Evolutionary conservation across 2,113 vertebrate genomes (phyloP), one percentile per base, ranked within the genome.

Genomic region (Coregonus clupeaformis): DNA sequence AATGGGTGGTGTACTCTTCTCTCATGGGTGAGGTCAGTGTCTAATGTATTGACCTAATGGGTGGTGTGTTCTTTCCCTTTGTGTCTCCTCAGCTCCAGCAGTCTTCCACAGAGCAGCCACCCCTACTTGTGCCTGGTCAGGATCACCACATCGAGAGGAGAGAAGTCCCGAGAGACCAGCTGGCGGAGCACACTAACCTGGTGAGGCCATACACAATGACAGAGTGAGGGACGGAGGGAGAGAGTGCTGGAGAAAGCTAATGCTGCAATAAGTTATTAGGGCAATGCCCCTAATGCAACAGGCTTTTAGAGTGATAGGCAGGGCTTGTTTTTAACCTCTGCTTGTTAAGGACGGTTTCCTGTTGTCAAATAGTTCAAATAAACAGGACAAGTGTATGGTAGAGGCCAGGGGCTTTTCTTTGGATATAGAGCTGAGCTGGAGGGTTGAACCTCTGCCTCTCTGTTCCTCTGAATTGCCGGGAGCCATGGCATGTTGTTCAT

Each of bases 101-200:
- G 74, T 74, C 86, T 7, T 85, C 91, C 57, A 87, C 91, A 45
- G 92, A 92, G 64, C 72, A 88, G 77, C 82, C 90, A 12, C 90
- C 93, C 0, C 71, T 86, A 29, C 77, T 86, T 49, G 90, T 85
- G 0, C 85, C 92, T 71, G 69, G 65, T 59, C 72, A 87, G 0
- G 90, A 91, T 64, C 94, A 95, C 72, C 92, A 65, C 6, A 77
- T 94, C 0, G 93, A 93, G 84, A 93, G 83, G 78, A 88, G 95
- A 69, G 95, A 97, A 4, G 83, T 85, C 11, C 87, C 89, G 65
- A 88, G 79, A 49, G 78, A 90, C 3, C 74, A 85, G 2, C 84
- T 93, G 4, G 67, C 90, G 0, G 91, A 92, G 12, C 77, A 92
- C 72, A 92, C 90, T 24, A 91, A 94, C 80, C 87, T 97, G 94